Base-by-base conservation (phyloP, 2,888 invertebrate genomes). In the Odontocerum albicorne region DNA sequence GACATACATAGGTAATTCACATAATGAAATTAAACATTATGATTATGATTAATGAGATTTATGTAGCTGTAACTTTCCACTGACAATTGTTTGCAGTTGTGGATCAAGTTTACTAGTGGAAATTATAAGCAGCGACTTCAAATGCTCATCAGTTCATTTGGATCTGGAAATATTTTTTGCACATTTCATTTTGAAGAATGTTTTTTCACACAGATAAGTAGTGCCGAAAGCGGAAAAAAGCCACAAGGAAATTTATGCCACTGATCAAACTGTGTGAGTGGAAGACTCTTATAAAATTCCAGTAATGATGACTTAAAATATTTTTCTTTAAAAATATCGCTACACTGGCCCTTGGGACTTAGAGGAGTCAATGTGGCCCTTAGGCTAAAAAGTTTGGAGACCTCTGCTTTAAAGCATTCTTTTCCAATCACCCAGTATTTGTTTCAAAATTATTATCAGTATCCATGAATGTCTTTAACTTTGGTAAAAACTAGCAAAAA, bases 181-280 rank as follows among this genome's bases (percentile, higher is more conserved):
- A 27, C 59, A 55, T 39, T 59, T 60, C 40, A 55, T 59, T 47
- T 59, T 59, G 58, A 52, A 60, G 20, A 60, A 55, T 20, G 36
- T 60, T 36, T 59, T 56, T 45, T 52, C 51, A 58, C 58, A 58
- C 60, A 55, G 51, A 32, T 52, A 59, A 62, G 57, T 54, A 43
- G 45, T 55, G 32, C 59, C 33, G 49, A 60, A 59, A 60, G 43
- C 49, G 42, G 49, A 59, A 59, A 59, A 59, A 50, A 36, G 17
- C 55, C 57, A 61, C 60, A 55, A 62, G 60, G 40, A 62, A 61
- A 63, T 62, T 61, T 60, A 62, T 60, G 62, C 53, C 62, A 57
- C 46, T 59, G 44, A 57, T 61, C 59, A 62, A 63, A 62, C 42
- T 62, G 59, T 62, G 39, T 36, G 50, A 63, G 59, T 53, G 63